Conservation (phyloP, 2,888 invertebrate species). For the Plutella xylostella region DNA sequence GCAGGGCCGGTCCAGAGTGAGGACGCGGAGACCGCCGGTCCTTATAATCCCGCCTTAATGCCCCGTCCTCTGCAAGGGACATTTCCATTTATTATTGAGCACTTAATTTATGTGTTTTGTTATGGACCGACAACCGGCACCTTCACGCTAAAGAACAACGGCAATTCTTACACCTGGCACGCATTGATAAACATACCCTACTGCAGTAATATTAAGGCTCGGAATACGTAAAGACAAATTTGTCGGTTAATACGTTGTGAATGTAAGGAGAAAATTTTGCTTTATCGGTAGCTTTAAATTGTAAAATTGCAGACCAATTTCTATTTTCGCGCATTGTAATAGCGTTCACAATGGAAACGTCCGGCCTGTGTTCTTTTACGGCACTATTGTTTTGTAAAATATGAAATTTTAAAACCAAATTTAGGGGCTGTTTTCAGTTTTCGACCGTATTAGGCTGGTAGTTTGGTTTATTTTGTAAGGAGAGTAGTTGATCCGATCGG, state of each 20-base stretch:
- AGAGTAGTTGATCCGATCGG: too few species aligned
- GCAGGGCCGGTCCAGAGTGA: slow-evolving; percentile 46
- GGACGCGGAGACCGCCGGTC: too few species aligned
- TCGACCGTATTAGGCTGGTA: too few species aligned
- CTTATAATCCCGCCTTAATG: slow-evolving; percentile 69
- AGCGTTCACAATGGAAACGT: slow-evolving; percentile 19
- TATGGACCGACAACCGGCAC: slow-evolving; percentile 61
- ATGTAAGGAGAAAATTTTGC: slow-evolving; percentile 28
- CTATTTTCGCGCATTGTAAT: slow-evolving; percentile 19
- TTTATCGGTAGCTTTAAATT: slow-evolving; percentile 49
- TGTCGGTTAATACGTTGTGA: neutral
- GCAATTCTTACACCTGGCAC: neutral
- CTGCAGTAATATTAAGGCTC: too few species aligned
- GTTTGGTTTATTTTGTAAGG: slow-evolving; percentile 14
- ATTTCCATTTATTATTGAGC: slow-evolving; percentile 72
- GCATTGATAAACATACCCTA: neutral
- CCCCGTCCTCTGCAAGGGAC: slow-evolving; percentile 70
- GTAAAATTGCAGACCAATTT: slow-evolving; percentile 21
- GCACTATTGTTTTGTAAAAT: slow-evolving; percentile 29
- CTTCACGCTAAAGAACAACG: slow-evolving; percentile 28
- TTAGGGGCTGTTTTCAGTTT: slow-evolving; percentile 15
- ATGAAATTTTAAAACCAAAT: slow-evolving; percentile 36
- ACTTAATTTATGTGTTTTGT: slow-evolving; percentile 72
- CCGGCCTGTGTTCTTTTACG: slow-evolving; percentile 25
- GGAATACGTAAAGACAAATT: too few species aligned